Evolutionary conservation across 2,113 vertebrate genomes (phyloP).

Genomic region (Pygoscelis antarcticus): DNA sequence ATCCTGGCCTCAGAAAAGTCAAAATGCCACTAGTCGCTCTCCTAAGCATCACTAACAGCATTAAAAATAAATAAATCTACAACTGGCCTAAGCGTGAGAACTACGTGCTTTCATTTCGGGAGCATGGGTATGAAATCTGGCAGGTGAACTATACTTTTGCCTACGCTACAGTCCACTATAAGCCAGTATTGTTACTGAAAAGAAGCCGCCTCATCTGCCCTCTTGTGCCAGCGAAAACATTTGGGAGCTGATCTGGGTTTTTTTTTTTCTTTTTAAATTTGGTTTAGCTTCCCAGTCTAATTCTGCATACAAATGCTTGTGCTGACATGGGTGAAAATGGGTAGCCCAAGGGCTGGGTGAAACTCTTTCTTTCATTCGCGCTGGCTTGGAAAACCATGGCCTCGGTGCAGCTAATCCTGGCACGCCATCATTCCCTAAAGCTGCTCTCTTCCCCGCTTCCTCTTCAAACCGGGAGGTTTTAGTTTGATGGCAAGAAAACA

Average conservation of each 20-base stretch:
- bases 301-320: not conserved
- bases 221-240: not conserved
- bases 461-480: not conserved
- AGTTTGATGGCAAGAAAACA: not conserved
- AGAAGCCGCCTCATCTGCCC: not conserved
- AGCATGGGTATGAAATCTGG: not conserved
- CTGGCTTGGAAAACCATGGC: not conserved
- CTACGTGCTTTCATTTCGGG: not conserved
- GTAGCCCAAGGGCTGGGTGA: conserved; percentile 30
- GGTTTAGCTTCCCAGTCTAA: not conserved
- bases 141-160: not conserved
- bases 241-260: not conserved
- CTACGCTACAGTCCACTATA: not conserved
- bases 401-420: not conserved
- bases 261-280: not conserved
- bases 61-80: not conserved
- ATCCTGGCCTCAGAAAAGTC: not conserved
- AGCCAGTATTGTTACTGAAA: not conserved
- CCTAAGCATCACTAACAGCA: not conserved
- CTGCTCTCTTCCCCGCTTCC: not conserved
- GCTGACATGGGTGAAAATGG: not conserved
- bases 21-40: not conserved
- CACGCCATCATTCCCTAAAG: not conserved
- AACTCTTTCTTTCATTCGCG: not conserved
- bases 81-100: not conserved